Evolutionary conservation across 2,888 invertebrate genomes (phyloP).

Genomic region (Magallana nippona): DNA sequence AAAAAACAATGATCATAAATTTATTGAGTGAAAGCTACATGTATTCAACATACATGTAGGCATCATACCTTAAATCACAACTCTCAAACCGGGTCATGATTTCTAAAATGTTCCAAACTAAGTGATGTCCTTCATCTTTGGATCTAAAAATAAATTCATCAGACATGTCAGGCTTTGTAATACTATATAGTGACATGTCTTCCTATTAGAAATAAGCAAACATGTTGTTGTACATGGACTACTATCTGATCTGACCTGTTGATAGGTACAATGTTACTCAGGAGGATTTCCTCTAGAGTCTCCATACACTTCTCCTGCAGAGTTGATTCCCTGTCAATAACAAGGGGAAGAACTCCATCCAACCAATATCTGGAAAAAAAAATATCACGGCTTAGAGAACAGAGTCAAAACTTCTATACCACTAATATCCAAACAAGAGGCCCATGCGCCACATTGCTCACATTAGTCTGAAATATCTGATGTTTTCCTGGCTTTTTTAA

Average conservation of each 20-base stretch:
- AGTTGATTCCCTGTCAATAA: constrained; percentile 82
- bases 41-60: no score
- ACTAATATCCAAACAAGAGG: no score
- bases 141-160: constrained; percentile 51
- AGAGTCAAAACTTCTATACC: no score
- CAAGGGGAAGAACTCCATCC: constrained; percentile 81
- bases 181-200: no score
- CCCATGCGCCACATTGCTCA: no score
- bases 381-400: neutral
- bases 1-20: neutral
- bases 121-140: constrained; percentile 57
- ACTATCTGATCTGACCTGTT: constrained; percentile 54
- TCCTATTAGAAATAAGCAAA: no score
- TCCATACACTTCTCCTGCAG: constrained; percentile 81
- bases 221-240: neutral
- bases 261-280: constrained; percentile 67
- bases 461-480: no score
- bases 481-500: no score
- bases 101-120: constrained; percentile 83
- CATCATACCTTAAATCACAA: constrained; percentile 81
- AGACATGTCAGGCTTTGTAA: no score
- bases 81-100: constrained; percentile 80
- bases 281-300: constrained; percentile 74
- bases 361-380: constrained; percentile 71
- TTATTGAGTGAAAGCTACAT: no score